These are phyloP conservation scores for Stegodyphus dumicola DNA, from an alignment of 1,140 invertebrate species.

Conservation along the genomic window DNA sequence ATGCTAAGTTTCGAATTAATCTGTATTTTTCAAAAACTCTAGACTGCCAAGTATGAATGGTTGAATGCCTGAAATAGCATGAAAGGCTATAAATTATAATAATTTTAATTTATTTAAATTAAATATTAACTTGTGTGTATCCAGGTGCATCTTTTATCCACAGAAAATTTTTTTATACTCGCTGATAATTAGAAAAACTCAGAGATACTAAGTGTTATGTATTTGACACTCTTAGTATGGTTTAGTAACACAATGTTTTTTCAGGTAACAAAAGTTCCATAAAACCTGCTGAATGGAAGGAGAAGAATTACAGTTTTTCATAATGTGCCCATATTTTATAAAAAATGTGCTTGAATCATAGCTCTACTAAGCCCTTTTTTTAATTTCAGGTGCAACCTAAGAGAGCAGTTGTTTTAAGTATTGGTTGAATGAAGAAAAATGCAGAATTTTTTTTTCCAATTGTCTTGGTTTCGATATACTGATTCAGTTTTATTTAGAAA, in stretches of 20 bases:
- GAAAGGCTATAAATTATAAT: neutral
- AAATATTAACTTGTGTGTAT: too few species aligned
- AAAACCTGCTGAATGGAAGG: neutral
- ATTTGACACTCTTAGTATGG: slow-evolving; percentile 23
- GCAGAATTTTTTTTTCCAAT: too few species aligned
- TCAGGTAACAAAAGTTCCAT: slow-evolving; percentile 47
- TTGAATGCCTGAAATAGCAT: neutral
- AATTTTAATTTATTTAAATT: neutral
- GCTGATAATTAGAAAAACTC: neutral
- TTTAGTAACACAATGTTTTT: slow-evolving; percentile 60
- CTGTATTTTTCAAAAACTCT: slow-evolving; percentile 1
- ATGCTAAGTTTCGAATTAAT: too few species aligned
- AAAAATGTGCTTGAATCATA: neutral
- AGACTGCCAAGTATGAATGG: slow-evolving; percentile 18
- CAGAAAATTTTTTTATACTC: too few species aligned
- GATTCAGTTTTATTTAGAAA: too few species aligned
- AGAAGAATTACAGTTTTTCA: slow-evolving; percentile 10
- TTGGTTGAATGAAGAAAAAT: too few species aligned
- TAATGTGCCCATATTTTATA: neutral
- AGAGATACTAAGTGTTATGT: slow-evolving; percentile 22
- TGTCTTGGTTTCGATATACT: too few species aligned
- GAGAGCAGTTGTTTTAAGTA: neutral
- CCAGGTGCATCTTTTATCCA: too few species aligned
- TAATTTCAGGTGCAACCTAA: slow-evolving; percentile 38
- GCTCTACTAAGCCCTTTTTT: slow-evolving; percentile 42